Evolutionary conservation across 2,888 invertebrate species (phyloP).

Genomic region (Agriotes lineatus): DNA sequence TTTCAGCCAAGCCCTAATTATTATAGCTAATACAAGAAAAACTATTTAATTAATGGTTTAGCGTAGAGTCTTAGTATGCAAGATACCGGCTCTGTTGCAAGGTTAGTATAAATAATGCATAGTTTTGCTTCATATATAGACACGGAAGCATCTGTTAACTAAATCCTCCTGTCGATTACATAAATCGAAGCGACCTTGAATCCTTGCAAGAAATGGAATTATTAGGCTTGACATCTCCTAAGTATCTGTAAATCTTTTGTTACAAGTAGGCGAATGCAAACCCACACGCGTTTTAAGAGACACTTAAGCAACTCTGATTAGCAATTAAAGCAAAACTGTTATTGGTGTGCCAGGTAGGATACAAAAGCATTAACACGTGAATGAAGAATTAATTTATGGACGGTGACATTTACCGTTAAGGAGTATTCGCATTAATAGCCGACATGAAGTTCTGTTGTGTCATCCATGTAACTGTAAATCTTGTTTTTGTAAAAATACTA

Average conservation of each 20-base stretch:
- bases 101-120: neutral
- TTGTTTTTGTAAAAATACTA: neutral
- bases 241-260: neutral
- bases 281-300: neutral
- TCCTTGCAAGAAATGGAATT: neutral
- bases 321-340: neutral
- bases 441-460: conserved; percentile 1
- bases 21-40: too few relatives aligned
- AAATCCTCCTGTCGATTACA: conserved; percentile 11
- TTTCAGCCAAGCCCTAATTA: too few relatives aligned
- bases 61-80: too few relatives aligned
- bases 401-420: conserved; percentile 12
- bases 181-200: neutral
- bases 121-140: neutral
- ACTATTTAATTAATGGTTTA: too few relatives aligned
- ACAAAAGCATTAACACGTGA: neutral
- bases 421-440: conserved; percentile 1
- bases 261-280: neutral
- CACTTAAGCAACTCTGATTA: neutral
- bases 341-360: neutral
- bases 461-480: neutral
- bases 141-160: conserved; percentile 1
- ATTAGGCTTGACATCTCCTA: neutral
- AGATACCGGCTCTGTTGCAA: neutral
- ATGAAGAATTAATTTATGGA: neutral